phyloP scores from a whole-genome alignment of 2,888 invertebrate species.

The Cepaea hortensis region DNA sequence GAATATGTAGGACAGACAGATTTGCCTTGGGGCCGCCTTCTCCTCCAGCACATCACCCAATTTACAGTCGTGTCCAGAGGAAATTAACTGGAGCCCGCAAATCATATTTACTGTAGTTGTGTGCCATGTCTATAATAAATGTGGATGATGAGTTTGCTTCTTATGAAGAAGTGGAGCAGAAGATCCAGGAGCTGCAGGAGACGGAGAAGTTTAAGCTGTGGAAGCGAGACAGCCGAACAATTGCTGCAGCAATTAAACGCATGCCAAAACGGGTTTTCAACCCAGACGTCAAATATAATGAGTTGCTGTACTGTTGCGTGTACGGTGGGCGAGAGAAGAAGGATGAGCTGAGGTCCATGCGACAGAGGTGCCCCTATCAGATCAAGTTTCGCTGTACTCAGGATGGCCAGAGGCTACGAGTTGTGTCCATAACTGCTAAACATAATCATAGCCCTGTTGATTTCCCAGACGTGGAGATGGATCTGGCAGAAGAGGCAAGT shows the following conservation, averaged over 20 bases:
- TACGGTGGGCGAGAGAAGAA: conserved; percentile 46
- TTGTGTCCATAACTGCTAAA: conserved; percentile 40
- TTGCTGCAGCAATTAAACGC: conserved; percentile 43
- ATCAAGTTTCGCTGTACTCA: conserved; percentile 45
- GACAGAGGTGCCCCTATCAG: conserved; percentile 44
- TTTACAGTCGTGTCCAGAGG: not conserved
- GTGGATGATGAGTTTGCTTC: conserved; percentile 45
- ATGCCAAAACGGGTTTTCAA: conserved; percentile 45
- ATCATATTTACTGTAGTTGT: not conserved
- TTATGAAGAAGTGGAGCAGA: conserved; percentile 45
- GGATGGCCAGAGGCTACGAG: conserved; percentile 41
- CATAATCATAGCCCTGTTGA: conserved; percentile 43
- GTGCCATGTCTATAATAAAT: conserved; percentile 40
- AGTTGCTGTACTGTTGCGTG: conserved; percentile 44
- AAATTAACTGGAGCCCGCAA: not conserved
- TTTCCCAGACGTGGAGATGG: conserved; percentile 31
- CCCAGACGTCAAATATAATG: conserved; percentile 45
- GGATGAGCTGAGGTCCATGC: conserved; percentile 44
- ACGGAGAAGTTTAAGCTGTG: conserved; percentile 44
- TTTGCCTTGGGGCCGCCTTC: not conserved
- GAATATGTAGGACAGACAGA: not conserved
- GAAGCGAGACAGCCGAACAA: conserved; percentile 46
- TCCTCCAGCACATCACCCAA: not conserved
- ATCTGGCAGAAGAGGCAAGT: conserved; percentile 27
- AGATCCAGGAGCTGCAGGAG: conserved; percentile 44